Conservation (phyloP, 2,797 vertebrate species). For the Mormyrus hasselquistii region DNA sequence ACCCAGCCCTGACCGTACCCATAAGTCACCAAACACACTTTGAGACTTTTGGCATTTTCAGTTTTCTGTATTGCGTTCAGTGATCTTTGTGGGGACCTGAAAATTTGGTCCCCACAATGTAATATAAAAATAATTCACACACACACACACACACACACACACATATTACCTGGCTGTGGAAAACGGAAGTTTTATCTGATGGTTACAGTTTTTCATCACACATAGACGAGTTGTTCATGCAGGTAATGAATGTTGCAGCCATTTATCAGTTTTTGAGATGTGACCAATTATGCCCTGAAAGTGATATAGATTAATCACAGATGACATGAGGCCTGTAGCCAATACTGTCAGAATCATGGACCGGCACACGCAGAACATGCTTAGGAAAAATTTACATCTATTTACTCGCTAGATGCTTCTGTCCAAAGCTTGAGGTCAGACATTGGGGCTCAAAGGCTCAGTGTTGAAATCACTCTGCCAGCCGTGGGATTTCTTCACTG, state of each 20-base stretch:
- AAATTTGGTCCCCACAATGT: neutral
- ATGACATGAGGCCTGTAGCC: neutral
- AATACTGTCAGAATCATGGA: neutral
- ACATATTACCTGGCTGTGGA: neutral
- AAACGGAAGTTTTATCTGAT: neutral
- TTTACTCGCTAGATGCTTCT: neutral
- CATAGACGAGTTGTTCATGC: neutral
- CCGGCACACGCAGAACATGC: neutral
- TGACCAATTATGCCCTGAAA: neutral
- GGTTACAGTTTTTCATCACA: neutral
- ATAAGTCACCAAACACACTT: neutral
- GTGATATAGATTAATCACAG: neutral
- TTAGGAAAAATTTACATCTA: neutral
- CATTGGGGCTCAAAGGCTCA: neutral
- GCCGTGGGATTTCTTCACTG: neutral
- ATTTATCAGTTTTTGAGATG: neutral
- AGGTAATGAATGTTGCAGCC: neutral
- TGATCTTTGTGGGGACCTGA: neutral
- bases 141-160: neutral
- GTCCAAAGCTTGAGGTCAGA: neutral
- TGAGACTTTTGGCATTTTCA: neutral
- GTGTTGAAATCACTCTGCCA: neutral
- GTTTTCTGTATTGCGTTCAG: neutral
- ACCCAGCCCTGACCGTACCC: neutral
- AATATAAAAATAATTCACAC: too few relatives aligned